Evolutionary conservation across 2,797 vertebrate species (phyloP).

Genomic region (Malacoctenus gilli): DNA sequence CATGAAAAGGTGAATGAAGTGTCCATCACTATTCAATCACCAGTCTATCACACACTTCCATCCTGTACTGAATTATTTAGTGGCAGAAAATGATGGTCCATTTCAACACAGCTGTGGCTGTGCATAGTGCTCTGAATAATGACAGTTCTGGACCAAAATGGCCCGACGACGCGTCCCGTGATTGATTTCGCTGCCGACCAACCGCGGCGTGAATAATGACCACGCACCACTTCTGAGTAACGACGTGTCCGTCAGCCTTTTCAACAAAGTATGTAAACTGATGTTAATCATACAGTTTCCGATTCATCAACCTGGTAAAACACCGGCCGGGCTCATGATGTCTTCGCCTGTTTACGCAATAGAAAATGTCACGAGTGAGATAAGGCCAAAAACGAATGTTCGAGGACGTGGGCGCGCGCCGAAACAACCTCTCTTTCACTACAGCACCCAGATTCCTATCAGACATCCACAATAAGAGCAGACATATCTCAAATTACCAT

Average conservation of each 20-base stretch:
- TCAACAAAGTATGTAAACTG: constrained; percentile 2
- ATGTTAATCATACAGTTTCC: constrained; percentile 5
- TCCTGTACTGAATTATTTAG: constrained; percentile 60
- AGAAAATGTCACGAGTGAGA: not conserved
- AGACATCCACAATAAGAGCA: not conserved
- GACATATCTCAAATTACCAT: constrained; percentile 1
- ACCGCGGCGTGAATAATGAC: constrained; percentile 9
- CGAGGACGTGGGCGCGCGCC: not conserved
- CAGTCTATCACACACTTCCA: constrained; percentile 43
- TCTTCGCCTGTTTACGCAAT: not conserved
- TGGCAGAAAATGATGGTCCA: constrained; percentile 44
- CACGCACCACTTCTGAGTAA: constrained; percentile 8
- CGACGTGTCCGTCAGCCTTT: constrained; percentile 1
- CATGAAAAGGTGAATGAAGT: constrained; percentile 30
- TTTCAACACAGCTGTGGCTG: constrained; percentile 26
- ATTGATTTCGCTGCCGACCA: constrained; percentile 29
- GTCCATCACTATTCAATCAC: constrained; percentile 40
- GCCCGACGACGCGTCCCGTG: constrained; percentile 15
- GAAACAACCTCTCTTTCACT: constrained; percentile 6
- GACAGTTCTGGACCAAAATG: constrained; percentile 34
- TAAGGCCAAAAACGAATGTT: not conserved
- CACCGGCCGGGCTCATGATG: not conserved
- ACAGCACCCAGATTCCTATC: constrained; percentile 7
- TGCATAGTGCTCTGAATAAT: constrained; percentile 25
- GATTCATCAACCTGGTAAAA: not conserved